phyloP scores from a whole-genome alignment of 2,888 invertebrate species.

The Nemoura dubitans region DNA sequence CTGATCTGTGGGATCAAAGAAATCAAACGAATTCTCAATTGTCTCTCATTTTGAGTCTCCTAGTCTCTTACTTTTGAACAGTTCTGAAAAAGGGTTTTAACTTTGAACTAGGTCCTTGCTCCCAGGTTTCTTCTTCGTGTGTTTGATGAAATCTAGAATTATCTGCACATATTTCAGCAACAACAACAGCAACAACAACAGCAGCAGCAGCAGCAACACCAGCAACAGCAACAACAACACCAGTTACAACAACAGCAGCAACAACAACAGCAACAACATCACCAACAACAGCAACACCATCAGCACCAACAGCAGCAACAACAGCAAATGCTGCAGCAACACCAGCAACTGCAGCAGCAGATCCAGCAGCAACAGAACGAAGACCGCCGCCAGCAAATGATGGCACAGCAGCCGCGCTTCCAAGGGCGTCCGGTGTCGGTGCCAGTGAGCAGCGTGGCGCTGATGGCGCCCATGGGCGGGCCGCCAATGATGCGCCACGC shows the following conservation, averaged over 20 bases:
- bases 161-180: not conserved
- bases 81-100: too few species aligned
- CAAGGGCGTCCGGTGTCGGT: slow-evolving; percentile 58
- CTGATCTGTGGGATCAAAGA: too few species aligned
- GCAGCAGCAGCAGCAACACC: slow-evolving; percentile 48
- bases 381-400: slow-evolving; percentile 61
- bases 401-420: slow-evolving; percentile 62
- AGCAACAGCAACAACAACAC: slow-evolving; percentile 53
- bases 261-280: slow-evolving; percentile 46
- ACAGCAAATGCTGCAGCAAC: slow-evolving; percentile 54
- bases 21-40: too few species aligned
- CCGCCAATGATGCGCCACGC: slow-evolving; percentile 64
- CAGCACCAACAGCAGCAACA: slow-evolving; percentile 51
- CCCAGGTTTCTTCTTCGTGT: too few species aligned
- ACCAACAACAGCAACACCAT: slow-evolving; percentile 47
- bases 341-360: slow-evolving; percentile 55
- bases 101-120: too few species aligned
- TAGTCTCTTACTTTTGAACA: too few species aligned
- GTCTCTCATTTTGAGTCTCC: too few species aligned
- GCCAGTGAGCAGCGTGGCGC: slow-evolving; percentile 58
- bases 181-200: slow-evolving; percentile 47
- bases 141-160: slow-evolving; percentile 3
- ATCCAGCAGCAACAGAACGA: slow-evolving; percentile 60
- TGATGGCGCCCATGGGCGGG: slow-evolving; percentile 51
- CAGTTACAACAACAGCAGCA: slow-evolving; percentile 58